These are phyloP conservation scores for Lagodon rhomboides DNA, from an alignment of 2,797 vertebrate genomes.

Conservation along the genomic window DNA sequence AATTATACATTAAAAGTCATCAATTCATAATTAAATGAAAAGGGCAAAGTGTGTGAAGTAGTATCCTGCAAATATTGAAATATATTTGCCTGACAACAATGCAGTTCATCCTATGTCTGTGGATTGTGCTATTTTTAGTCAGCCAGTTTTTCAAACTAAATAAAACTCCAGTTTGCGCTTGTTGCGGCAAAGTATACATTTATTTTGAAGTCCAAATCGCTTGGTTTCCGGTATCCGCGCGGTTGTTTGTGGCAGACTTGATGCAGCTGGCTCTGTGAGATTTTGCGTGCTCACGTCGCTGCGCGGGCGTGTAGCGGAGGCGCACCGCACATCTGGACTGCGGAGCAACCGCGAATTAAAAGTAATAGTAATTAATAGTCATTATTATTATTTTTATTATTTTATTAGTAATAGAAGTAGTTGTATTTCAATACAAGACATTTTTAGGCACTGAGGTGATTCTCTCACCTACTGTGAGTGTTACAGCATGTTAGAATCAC, in stretches of 20 bases:
- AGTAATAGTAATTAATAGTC: not conserved
- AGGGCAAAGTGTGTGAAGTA: too few species aligned
- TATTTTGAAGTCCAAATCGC: conserved; percentile 47
- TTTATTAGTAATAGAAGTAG: not conserved
- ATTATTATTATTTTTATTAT: not conserved
- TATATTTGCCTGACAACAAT: not conserved
- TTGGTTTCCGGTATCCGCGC: conserved; percentile 4
- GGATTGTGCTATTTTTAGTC: not conserved
- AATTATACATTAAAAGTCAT: not conserved
- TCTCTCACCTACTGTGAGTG: not conserved
- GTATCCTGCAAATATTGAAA: not conserved
- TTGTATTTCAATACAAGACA: not conserved
- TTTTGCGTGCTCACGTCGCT: conserved; percentile 71
- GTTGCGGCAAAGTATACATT: not conserved
- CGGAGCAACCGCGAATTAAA: conserved; percentile 54
- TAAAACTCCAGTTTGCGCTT: not conserved
- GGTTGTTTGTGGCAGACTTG: conserved; percentile 14
- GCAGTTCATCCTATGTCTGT: not conserved
- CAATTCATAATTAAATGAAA: not conserved
- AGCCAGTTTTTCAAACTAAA: not conserved
- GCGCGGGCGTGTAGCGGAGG: conserved; percentile 71
- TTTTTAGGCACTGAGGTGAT: not conserved
- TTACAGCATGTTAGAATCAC: not conserved
- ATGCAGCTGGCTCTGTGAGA: conserved; percentile 33
- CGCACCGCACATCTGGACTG: conserved; percentile 75